These are phyloP conservation scores for Lophura swinhoii DNA, from an alignment of 2,797 vertebrate species.

Conservation along the genomic window DNA sequence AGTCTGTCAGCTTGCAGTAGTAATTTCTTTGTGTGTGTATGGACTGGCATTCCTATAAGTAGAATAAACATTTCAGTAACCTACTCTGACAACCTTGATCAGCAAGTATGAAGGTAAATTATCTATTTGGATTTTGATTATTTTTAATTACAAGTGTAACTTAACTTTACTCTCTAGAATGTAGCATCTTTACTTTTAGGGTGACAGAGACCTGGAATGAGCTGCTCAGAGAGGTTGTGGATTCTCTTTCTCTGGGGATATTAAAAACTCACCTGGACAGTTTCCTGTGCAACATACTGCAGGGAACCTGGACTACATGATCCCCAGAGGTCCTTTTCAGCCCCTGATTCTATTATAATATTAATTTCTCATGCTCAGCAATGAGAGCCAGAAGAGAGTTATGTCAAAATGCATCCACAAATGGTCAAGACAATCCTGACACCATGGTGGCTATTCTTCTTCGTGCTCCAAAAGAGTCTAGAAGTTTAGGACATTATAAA, in stretches of 20 bases:
- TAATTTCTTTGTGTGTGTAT: neutral
- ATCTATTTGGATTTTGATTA: neutral
- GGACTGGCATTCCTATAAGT: neutral
- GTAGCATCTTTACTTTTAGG: neutral
- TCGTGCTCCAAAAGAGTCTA: neutral
- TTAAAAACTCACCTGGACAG: no score
- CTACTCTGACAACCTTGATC: neutral
- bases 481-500: neutral
- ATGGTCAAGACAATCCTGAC: neutral
- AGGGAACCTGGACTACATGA: no score
- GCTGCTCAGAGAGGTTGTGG: no score
- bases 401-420: neutral
- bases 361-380: neutral
- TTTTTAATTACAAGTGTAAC: neutral
- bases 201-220: no score
- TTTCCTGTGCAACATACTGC: no score
- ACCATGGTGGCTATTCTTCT: neutral
- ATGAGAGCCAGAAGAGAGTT: neutral
- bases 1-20: neutral
- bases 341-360: neutral
- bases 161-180: neutral
- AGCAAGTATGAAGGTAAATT: neutral
- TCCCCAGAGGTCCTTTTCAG: no score
- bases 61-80: neutral
- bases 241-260: no score